These are phyloP conservation scores for Galemys pyrenaicus DNA, from an alignment of 2,113 vertebrate species.

Conservation along the genomic window DNA sequence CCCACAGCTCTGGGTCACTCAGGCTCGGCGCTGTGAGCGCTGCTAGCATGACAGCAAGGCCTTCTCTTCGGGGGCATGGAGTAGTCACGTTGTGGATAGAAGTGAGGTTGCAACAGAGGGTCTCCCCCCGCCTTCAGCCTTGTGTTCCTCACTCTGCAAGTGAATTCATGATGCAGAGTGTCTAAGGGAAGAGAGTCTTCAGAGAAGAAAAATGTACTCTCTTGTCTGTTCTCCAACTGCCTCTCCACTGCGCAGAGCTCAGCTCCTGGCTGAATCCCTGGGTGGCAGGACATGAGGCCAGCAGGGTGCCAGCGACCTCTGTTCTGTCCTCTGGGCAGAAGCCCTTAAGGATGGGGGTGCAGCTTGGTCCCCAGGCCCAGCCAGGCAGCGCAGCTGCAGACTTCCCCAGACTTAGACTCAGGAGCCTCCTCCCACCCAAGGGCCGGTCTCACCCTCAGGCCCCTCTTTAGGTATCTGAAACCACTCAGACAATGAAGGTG, in stretches of 20 bases:
- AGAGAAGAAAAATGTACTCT: background rate
- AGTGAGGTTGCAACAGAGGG: background rate
- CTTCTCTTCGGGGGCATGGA: background rate
- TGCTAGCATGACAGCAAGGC: background rate
- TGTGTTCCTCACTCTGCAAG: background rate
- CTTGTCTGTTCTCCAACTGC: background rate
- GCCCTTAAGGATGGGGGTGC: background rate
- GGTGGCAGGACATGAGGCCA: background rate
- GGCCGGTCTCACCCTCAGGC: rapidly evolving
- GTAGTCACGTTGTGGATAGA: background rate
- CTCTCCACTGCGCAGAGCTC: background rate
- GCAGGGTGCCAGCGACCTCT: background rate
- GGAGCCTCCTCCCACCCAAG: background rate
- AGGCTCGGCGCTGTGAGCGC: background rate
- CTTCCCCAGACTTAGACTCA: background rate
- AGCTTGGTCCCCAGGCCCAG: too few species aligned
- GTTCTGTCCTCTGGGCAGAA: background rate
- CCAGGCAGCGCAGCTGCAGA: too few species aligned
- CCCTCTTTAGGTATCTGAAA: constrained; percentile 87
- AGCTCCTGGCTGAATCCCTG: too few species aligned
- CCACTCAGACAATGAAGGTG: constrained; percentile 88
- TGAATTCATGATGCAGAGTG: background rate
- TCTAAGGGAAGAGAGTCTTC: background rate
- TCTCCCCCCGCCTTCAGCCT: background rate
- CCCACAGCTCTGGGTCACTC: background rate